Base-by-base conservation (phyloP, 2,113 vertebrate species). In the Monopterus albus region DNA sequence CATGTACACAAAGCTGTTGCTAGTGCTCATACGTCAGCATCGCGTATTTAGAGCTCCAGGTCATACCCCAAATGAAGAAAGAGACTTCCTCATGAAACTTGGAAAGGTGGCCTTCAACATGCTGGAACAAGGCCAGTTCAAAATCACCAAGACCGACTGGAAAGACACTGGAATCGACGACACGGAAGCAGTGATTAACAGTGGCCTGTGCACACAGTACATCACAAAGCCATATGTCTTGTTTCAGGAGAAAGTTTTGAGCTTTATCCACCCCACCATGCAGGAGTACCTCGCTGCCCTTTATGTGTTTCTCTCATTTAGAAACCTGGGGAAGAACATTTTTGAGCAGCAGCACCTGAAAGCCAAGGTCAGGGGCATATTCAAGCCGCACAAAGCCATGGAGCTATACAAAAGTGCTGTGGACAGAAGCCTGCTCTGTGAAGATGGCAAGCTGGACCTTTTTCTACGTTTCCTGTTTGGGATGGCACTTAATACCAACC, bases 241-340 rank as follows among this genome's bases (percentile, higher is more conserved):
- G 79, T 65, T 66, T 9, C 35, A 72, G 0, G 91, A 93, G 67
- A 88, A 68, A 10, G 42, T 87, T 40, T 14, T 88, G 57, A 86
- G 88, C 74, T 94, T 94, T 6, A 51, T 92, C 56, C 92, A 94
- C 74, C 89, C 90, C 40, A 92, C 88, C 13, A 29, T 93, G 63
- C 93, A 94, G 69, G 92, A 94, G 62, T 93, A 91, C 78, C 45
- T 93, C 25, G 92, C 92, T 12, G 92, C 93, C 25, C 84, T 93
- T 7, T 92, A 92, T 26, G 89, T 33, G 2, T 89, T 89, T 36
- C 77, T 91, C 31, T 61, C 51, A 20, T 91, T 75, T 6, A 83
- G 20, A 39, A 86, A 87, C 40, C 57, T 73, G 0, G 87, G 85
- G 5, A 91, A 85, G 73, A 91, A 89, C 31, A 2, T 90, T 58